phyloP scores from a whole-genome alignment of 2,113 vertebrate species.

The Anhinga anhinga region DNA sequence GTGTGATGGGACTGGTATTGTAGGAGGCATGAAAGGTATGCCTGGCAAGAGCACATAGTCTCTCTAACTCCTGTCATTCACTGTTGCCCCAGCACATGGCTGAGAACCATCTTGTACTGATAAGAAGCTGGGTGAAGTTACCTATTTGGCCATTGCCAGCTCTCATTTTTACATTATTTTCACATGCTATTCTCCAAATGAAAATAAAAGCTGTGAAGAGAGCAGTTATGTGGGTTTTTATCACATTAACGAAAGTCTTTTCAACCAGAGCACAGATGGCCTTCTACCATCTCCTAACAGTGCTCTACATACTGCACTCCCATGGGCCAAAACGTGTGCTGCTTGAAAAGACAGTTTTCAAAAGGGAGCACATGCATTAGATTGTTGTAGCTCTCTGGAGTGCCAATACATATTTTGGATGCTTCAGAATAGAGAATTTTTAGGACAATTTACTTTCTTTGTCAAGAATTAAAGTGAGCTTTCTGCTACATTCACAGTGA shows the following conservation, averaged over 20 bases:
- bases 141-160: neutral
- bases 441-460: neutral
- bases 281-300: neutral
- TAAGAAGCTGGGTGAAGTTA: neutral
- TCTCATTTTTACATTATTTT: neutral
- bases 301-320: neutral
- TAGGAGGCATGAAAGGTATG: neutral
- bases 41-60: neutral
- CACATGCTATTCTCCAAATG: neutral
- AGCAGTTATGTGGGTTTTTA: neutral
- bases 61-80: neutral
- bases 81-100: neutral
- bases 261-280: conserved; percentile 27
- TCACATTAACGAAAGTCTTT: conserved; percentile 1
- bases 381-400: neutral
- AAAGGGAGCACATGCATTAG: neutral
- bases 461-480: neutral
- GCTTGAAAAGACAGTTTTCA: neutral
- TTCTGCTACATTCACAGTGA: neutral
- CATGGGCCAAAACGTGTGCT: neutral
- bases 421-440: neutral
- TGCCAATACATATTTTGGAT: neutral
- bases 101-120: neutral
- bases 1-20: neutral
- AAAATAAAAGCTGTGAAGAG: neutral